phyloP scores from a whole-genome alignment of 2,888 invertebrate genomes.

The Heteromyza rotundicornis region DNA sequence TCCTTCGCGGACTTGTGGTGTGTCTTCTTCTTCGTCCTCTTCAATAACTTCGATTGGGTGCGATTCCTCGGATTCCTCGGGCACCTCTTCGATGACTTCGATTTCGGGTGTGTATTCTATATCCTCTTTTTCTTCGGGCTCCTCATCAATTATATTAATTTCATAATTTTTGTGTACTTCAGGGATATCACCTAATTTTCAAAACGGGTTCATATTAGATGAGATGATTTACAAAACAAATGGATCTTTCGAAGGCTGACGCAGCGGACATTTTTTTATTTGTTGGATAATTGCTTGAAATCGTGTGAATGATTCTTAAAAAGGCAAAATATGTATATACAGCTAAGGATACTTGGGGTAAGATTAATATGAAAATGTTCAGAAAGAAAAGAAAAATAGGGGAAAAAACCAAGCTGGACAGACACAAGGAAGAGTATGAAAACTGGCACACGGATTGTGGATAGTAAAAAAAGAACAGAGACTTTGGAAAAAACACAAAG shows the following conservation, averaged over 20 bases:
- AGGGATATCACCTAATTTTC: conserved; percentile 49
- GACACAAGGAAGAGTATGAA: neutral
- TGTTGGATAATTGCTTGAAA: neutral
- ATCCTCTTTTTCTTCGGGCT: conserved; percentile 54
- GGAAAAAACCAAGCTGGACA: conserved; percentile 2
- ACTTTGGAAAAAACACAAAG: too few relatives aligned
- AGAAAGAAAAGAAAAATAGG: neutral
- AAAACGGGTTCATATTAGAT: conserved; percentile 5
- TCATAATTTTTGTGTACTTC: conserved; percentile 60
- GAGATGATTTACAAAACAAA: conserved; percentile 16
- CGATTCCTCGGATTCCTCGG: conserved; percentile 47
- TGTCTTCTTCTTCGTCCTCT: conserved; percentile 44
- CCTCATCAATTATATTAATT: conserved; percentile 61
- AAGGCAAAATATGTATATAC: neutral
- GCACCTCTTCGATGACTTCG: conserved; percentile 49
- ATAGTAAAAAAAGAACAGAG: neutral
- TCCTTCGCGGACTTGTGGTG: conserved; percentile 16
- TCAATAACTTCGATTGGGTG: conserved; percentile 52
- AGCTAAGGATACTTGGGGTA: too few relatives aligned
- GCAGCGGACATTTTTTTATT: conserved; percentile 12
- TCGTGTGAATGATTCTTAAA: neutral
- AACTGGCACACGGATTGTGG: neutral
- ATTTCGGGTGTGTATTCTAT: conserved; percentile 55
- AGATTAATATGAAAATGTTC: too few relatives aligned
- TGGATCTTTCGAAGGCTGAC: conserved; percentile 2